Percentiles rank a stretch among this genome's conserved stretches.
These are phyloP conservation scores for Dipodomys ordii DNA, from an alignment of 2,113 vertebrate species.

Conservation along the genomic window DNA sequence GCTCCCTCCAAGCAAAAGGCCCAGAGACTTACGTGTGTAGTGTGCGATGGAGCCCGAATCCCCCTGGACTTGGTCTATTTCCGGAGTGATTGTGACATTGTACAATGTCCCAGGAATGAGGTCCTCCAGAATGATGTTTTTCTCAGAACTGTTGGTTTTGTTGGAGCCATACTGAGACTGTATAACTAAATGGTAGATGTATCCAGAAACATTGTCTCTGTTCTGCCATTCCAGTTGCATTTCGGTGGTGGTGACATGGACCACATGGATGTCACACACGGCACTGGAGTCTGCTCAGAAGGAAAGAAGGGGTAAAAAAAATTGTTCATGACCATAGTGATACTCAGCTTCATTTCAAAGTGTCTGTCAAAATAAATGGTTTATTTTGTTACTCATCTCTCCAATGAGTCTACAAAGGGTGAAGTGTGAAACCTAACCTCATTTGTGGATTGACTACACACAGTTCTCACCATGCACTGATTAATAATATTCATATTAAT, in stretches of 20 bases:
- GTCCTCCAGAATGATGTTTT: rapidly evolving
- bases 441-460: not conserved
- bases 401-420: not conserved
- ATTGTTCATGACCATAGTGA: not conserved
- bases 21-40: constrained; percentile 73
- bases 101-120: constrained; percentile 70
- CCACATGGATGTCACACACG: constrained; percentile 5
- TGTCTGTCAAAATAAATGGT: not conserved
- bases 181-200: constrained; percentile 42
- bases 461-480: not conserved
- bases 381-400: not conserved
- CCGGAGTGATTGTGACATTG: constrained; percentile 62
- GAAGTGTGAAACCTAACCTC: not conserved
- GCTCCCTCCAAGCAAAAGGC: not conserved
- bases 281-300: constrained; percentile 53
- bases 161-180: rapidly evolving
- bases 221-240: constrained; percentile 75
- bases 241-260: not conserved
- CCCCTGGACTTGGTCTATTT: not conserved
- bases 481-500: too few relatives aligned
- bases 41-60: rapidly evolving
- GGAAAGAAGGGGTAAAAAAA: not conserved
- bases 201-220: not conserved
- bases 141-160: rapidly evolving
- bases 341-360: not conserved